These are phyloP conservation scores for Chrysemys picta DNA, from an alignment of 2,113 vertebrate genomes.

Conservation along the genomic window DNA sequence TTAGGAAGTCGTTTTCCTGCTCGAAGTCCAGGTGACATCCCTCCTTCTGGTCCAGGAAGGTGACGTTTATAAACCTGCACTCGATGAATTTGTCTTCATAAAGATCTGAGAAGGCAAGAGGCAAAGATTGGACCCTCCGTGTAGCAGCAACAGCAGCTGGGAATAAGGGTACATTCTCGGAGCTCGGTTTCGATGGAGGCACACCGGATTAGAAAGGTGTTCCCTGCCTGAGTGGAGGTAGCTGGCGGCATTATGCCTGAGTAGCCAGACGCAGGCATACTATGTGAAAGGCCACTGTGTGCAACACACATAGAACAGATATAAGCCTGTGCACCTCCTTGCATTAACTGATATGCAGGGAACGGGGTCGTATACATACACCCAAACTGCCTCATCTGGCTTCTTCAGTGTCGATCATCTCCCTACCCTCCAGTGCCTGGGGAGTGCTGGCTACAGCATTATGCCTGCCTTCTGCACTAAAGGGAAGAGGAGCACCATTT, in stretches of 20 bases:
- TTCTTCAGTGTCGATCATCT: neutral
- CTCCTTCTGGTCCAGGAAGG: constrained; percentile 87
- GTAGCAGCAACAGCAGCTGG: neutral
- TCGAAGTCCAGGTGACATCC: constrained; percentile 95
- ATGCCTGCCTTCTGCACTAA: neutral
- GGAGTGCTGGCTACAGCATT: neutral
- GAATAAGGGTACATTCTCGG: neutral
- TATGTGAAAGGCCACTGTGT: neutral
- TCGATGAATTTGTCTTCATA: constrained; percentile 92
- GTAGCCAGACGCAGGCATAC: neutral
- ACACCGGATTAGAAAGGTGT: neutral
- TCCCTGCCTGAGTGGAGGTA: neutral
- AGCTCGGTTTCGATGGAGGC: neutral
- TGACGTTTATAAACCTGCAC: constrained; percentile 88
- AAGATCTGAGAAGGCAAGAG: constrained; percentile 82
- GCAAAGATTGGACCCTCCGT: neutral
- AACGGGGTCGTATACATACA: neutral
- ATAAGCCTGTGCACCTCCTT: neutral
- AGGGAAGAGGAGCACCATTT: neutral
- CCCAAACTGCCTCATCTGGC: neutral
- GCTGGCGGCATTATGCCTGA: neutral
- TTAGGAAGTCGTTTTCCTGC: constrained; percentile 94
- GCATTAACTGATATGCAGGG: neutral
- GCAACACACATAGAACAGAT: neutral
- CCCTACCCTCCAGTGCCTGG: neutral